These are phyloP conservation scores for Charaxes varanes DNA, from an alignment of 1,140 invertebrate species.

Conservation along the genomic window DNA sequence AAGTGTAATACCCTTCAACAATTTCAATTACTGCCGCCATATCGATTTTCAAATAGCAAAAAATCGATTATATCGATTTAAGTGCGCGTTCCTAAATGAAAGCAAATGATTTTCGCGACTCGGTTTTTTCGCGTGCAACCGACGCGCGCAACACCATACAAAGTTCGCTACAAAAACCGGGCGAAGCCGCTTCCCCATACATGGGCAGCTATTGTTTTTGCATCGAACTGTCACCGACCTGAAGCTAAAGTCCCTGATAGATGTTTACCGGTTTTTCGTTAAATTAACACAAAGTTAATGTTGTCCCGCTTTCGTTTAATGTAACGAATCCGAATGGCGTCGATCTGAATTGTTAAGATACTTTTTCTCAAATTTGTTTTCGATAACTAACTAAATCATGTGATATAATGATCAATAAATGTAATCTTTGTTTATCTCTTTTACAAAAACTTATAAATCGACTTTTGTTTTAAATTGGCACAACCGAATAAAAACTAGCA, in stretches of 20 bases:
- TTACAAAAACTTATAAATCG: too few relatives aligned
- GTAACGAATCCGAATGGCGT: conserved; percentile 11
- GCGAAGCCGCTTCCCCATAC: conserved; percentile 21
- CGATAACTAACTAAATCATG: too few relatives aligned
- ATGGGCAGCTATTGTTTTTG: conserved; percentile 32
- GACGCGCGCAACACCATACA: conserved; percentile 24
- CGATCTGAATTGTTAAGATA: not conserved
- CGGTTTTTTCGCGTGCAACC: conserved; percentile 22
- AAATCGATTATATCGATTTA: conserved; percentile 20
- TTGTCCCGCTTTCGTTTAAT: conserved; percentile 11
- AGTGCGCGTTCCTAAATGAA: conserved; percentile 24
- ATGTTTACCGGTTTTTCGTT: conserved; percentile 34
- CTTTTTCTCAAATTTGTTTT: too few relatives aligned
- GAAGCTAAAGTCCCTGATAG: conserved; percentile 26
- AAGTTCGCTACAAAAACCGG: conserved; percentile 25
- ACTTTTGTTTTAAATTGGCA: too few relatives aligned
- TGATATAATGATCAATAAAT: too few relatives aligned
- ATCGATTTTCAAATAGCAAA: conserved; percentile 20
- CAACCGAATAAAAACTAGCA: too few relatives aligned
- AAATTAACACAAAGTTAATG: conserved; percentile 26
- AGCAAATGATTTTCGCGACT: conserved; percentile 22
- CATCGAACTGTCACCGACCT: conserved; percentile 20
- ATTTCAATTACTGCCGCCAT: conserved; percentile 18
- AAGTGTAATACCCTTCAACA: conserved; percentile 10
- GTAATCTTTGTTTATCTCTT: too few relatives aligned